phyloP scores from a whole-genome alignment of 1,140 invertebrate species.

The Drosophila seguyi region DNA sequence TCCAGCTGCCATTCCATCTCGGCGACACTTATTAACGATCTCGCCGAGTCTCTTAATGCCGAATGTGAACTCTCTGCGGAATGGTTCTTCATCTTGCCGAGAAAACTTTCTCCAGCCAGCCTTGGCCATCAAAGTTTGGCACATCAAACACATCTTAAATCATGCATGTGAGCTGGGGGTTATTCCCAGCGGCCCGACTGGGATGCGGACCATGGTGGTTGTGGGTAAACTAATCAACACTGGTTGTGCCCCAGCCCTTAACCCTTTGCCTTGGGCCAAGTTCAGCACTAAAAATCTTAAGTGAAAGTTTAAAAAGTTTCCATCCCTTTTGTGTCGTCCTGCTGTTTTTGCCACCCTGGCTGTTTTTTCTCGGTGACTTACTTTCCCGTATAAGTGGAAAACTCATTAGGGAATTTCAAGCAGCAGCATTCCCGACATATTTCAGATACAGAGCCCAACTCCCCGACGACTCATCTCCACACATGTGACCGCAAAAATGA shows the following conservation, averaged over 20 bases:
- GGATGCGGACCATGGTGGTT: conserved; percentile 22
- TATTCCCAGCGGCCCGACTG: conserved; percentile 53
- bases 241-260: conserved; percentile 5
- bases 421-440: conserved; percentile 62
- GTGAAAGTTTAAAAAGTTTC: conserved; percentile 70
- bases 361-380: conserved; percentile 32
- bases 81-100: conserved; percentile 29
- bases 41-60: conserved; percentile 54
- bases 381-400: conserved; percentile 49
- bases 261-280: conserved; percentile 11
- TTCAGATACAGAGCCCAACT: conserved; percentile 40
- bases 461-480: neutral
- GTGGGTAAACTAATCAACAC: conserved; percentile 74
- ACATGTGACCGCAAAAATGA: conserved; percentile 73
- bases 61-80: conserved; percentile 46
- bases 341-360: conserved; percentile 11
- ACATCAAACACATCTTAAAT: conserved; percentile 67
- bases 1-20: neutral
- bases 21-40: conserved; percentile 53
- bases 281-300: conserved; percentile 64
- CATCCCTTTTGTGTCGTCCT: conserved; percentile 14
- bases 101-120: conserved; percentile 65
- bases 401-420: conserved; percentile 74
- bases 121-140: conserved; percentile 70
- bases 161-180: conserved; percentile 63